phyloP scores from a whole-genome alignment of 1,140 invertebrate species.

The Pentalonia nigronervosa region DNA sequence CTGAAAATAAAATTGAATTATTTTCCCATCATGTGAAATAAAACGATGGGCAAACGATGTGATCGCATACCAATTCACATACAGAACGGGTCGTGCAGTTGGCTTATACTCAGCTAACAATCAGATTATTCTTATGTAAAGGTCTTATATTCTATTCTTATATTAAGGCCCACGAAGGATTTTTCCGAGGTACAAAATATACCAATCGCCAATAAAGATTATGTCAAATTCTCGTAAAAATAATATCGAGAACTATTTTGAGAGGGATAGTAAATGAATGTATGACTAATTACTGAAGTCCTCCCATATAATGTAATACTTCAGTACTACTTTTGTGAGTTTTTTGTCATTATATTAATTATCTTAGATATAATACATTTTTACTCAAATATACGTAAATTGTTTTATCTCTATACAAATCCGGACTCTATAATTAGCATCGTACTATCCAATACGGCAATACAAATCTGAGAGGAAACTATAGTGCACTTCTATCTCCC shows the following conservation, averaged over 20 bases:
- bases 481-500: not conserved
- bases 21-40: not conserved
- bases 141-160: no score
- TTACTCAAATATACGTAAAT: not conserved
- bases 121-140: not conserved
- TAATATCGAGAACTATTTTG: not conserved
- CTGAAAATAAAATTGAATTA: conserved; percentile 9
- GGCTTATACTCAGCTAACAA: not conserved
- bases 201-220: not conserved
- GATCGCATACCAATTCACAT: not conserved
- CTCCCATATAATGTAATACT: no score
- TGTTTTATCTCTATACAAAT: not conserved
- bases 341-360: not conserved
- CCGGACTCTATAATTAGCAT: not conserved
- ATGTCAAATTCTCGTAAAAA: not conserved
- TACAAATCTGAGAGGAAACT: not conserved
- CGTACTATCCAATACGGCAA: not conserved
- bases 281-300: not conserved
- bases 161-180: not conserved
- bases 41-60: not conserved
- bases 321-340: no score
- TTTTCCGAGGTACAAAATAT: not conserved
- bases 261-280: no score
- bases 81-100: not conserved
- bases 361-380: not conserved